phyloP scores from a whole-genome alignment of 2,888 invertebrate species.

The Calliphora vomitoria region DNA sequence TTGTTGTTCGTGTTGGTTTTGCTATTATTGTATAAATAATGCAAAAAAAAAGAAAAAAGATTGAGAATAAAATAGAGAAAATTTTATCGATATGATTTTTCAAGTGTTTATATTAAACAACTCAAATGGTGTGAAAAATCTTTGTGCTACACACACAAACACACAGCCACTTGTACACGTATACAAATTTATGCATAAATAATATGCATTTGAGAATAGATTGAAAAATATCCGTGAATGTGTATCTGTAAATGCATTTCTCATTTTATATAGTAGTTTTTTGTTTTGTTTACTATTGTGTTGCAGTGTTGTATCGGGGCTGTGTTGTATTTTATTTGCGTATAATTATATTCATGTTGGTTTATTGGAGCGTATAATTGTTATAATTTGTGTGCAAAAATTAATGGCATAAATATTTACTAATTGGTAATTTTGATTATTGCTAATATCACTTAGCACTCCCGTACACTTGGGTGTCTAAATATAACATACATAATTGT shows the following conservation, averaged over 20 bases:
- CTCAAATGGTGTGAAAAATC: conserved; percentile 70
- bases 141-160: conserved; percentile 27
- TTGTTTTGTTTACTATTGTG: neutral
- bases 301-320: neutral
- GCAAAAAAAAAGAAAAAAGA: neutral
- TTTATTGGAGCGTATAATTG: conserved; percentile 70
- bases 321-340: neutral
- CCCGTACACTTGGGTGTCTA: neutral
- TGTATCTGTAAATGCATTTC: conserved; percentile 28
- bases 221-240: neutral
- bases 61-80: conserved; percentile 6
- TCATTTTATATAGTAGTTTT: conserved; percentile 19
- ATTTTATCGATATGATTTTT: conserved; percentile 60
- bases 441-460: conserved; percentile 37
- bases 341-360: conserved; percentile 51
- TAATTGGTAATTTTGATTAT: conserved; percentile 67
- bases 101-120: conserved; percentile 59
- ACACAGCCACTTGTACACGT: neutral
- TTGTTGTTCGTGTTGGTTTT: conserved; percentile 58
- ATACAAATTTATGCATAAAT: neutral
- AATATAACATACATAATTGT: neutral
- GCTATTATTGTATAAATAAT: conserved; percentile 39
- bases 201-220: conserved; percentile 35
- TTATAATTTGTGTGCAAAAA: conserved; percentile 51
- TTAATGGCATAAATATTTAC: conserved; percentile 57